Evolutionary conservation across 2,888 invertebrate species (phyloP).

Genomic region (Ctena decussata): DNA sequence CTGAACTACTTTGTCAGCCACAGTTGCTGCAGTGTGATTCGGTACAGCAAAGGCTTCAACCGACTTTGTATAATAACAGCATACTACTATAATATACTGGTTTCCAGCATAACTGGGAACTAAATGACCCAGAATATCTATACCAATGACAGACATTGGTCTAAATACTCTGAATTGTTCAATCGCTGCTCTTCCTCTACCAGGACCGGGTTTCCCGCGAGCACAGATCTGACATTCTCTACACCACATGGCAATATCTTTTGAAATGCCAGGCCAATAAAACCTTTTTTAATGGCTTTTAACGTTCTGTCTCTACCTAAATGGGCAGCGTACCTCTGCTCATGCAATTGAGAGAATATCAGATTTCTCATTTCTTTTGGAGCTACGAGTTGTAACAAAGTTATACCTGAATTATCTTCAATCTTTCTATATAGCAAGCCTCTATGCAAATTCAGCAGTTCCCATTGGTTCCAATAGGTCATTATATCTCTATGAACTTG

Average conservation of each 20-base stretch:
- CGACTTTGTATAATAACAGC: conserved; percentile 69
- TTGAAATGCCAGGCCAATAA: conserved; percentile 58
- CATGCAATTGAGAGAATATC: not conserved
- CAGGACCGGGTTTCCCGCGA: conserved; percentile 49
- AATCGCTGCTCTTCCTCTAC: conserved; percentile 45
- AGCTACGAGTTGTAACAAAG: not conserved
- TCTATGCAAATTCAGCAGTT: not conserved
- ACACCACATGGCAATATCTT: conserved; percentile 54
- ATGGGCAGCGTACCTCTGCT: conserved; percentile 44
- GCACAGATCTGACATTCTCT: conserved; percentile 51
- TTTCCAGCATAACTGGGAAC: conserved; percentile 53
- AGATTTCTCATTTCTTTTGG: not conserved
- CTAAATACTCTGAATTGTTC: conserved; percentile 29
- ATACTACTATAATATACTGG: conserved; percentile 62
- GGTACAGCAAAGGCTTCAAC: conserved; percentile 42
- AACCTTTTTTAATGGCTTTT: conserved; percentile 38
- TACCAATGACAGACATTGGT: conserved; percentile 45
- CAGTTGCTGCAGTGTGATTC: conserved; percentile 53
- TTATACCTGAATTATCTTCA: not conserved
- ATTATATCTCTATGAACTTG: not conserved
- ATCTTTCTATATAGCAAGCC: not conserved
- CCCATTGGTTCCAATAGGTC: not conserved
- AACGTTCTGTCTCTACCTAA: conserved; percentile 61
- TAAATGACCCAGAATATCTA: conserved; percentile 67
- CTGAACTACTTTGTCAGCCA: conserved; percentile 60